Percentiles rank a stretch among this genome's conserved stretches.
Conservation (phyloP, 2,113 vertebrate species). For the Neomonachus schauinslandi region DNA sequence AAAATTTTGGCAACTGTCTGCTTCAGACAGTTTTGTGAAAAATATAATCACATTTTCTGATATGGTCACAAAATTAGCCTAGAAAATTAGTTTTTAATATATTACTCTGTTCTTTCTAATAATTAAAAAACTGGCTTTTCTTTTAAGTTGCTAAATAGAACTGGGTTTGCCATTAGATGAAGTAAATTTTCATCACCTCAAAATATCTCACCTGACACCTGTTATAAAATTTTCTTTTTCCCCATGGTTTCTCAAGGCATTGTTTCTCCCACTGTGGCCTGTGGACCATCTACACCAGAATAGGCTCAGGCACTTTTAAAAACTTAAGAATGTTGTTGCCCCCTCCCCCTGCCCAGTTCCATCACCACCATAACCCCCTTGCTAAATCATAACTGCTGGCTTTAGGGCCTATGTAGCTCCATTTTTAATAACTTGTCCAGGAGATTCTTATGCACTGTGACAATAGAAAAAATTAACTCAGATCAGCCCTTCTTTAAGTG, state of each 20-base stretch:
- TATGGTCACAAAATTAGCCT: not conserved
- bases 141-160: not conserved
- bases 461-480: not conserved
- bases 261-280: not conserved
- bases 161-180: not conserved
- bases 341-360: not conserved
- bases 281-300: not conserved
- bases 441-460: not conserved
- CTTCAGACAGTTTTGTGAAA: not conserved
- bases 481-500: not conserved
- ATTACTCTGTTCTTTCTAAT: not conserved
- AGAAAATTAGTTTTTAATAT: constrained; percentile 17
- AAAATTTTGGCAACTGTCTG: not conserved
- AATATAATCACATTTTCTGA: constrained; percentile 13
- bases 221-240: not conserved
- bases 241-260: not conserved
- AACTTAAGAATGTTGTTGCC: not conserved
- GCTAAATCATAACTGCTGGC: not conserved
- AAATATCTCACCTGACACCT: not conserved
- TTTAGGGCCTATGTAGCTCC: not conserved
- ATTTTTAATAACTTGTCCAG: not conserved
- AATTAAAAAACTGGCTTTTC: not conserved
- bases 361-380: not conserved
- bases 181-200: not conserved
- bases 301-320: not conserved